Conservation (phyloP, 2,113 vertebrate genomes). For the Laticauda colubrina region DNA sequence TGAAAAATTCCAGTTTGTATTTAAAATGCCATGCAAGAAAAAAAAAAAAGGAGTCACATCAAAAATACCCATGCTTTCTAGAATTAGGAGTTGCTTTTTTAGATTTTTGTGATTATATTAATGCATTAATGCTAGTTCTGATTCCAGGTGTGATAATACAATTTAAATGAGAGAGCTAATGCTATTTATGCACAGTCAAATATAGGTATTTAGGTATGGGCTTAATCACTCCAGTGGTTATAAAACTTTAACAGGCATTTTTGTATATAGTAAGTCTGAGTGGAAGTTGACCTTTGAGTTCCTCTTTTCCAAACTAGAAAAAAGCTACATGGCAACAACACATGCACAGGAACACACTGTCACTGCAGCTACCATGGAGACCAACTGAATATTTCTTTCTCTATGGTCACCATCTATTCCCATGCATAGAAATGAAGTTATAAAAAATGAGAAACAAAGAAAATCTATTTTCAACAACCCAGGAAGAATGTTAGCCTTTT, state of each 20-base stretch:
- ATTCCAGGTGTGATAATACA: neutral
- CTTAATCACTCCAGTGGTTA: neutral
- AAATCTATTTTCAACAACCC: neutral
- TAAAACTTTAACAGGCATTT: neutral
- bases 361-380: neutral
- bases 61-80: neutral
- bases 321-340: neutral
- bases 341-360: constrained; percentile 1
- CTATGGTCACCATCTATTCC: neutral
- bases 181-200: neutral
- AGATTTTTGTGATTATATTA: neutral
- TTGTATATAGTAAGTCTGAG: neutral
- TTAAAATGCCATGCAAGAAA: neutral
- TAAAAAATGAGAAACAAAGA: neutral
- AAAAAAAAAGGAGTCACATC: neutral
- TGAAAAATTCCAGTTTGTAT: neutral
- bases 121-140: neutral
- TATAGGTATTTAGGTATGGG: neutral
- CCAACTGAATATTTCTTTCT: neutral
- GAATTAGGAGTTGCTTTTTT: neutral
- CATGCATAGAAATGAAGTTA: neutral
- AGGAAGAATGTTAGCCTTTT: neutral
- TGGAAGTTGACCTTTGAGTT: neutral
- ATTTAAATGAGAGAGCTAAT: neutral
- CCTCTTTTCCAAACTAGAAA: neutral